Evolutionary conservation across 2,888 invertebrate species (phyloP), one percentile per base, ranked within the genome.

Genomic region (Cephonodes hylas): DNA sequence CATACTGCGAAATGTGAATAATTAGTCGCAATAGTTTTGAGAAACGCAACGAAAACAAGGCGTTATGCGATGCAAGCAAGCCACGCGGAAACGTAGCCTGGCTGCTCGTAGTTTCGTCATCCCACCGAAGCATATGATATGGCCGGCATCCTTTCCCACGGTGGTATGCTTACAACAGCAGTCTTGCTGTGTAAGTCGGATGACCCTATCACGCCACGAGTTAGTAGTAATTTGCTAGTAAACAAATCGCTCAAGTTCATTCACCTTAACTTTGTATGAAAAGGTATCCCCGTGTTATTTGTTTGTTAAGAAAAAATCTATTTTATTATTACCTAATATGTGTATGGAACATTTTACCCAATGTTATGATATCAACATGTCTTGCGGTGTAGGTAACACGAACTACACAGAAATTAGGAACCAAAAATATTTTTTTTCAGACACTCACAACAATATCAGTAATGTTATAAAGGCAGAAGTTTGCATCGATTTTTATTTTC

Each of bases 211-310:
- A 61, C 56, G 45, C 59, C 59, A 56, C 61, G 22, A 34, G 44
- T 63, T 44, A 22, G 31, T 23, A 58, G 23, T 46, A 34, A 34
- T 6, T 57, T 34, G 25, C 20, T 42, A 59, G 45, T 61, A 56
- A 57, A 61, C 56, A 61, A 64, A 61, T 59, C 38, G 31, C 4
- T 25, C 10, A 59, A 18, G 60, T 63, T 61, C 34, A 58, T 58
- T 58, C 53, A 48, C 34, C 18, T 22, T 45, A 42, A 23, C 34
- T 34, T 45, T 22, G 45, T 56, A 59, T 23, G 34, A 13, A 7
- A 44, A 18, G 20, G 31, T n/a, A 31, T 45, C 15, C 6, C 31
- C 45, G 44, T 8, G 20, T 34, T 31, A n/a, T 6, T 59, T 8
- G 38, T 13, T 57, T 38, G n/a, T 38, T 38, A 13, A 38, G 3